Evolutionary conservation across 2,888 invertebrate species (phyloP), one percentile per base, ranked within the genome.

Genomic region (Melanargia galathea): DNA sequence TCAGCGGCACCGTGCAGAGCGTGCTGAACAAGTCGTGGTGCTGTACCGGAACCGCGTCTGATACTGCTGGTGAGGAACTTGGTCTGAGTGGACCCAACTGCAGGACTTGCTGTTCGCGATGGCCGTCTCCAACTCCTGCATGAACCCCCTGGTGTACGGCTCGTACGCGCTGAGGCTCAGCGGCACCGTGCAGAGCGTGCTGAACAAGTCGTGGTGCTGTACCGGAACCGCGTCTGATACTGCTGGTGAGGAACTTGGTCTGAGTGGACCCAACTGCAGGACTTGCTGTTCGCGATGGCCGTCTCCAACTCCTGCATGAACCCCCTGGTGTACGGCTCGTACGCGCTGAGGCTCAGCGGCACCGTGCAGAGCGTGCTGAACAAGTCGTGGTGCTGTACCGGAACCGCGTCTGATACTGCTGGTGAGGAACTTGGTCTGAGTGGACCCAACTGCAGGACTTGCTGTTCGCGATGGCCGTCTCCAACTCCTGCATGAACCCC

Each of bases 401-500:
- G 81, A 0, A 68, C 76, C 0, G 73, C 82, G 4, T 82, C 85
- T 7, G 86, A 86, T 20, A 86, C 83, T 46, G 78, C 73, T 60
- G 79, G 80, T 78, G 26, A 68, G 65, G 24, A 5, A n/a, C n/a
- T n/a, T n/a, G n/a, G n/a, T n/a, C n/a, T n/a, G n/a, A n/a, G n/a
- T n/a, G n/a, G n/a, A n/a, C n/a, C n/a, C n/a, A n/a, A n/a, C n/a
- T n/a, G n/a, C n/a, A n/a, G n/a, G 95, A 95, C 75, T 88, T 93
- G 30, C 87, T 96, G 54, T 96, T 96, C 79, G 93, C 96, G 76
- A 96, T 96, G 93, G 96, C 95, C 0, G 96, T 96, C 2, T 95
- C 95, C 69, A 96, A 96, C 84, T 95, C 95, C 18, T 96, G 96
- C 83, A 94, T 96, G 92, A 96, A 96, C 84, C 96, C 96, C 0